These are phyloP conservation scores for Oncorhynchus masou DNA, from an alignment of 2,113 vertebrate genomes.

Conservation along the genomic window DNA sequence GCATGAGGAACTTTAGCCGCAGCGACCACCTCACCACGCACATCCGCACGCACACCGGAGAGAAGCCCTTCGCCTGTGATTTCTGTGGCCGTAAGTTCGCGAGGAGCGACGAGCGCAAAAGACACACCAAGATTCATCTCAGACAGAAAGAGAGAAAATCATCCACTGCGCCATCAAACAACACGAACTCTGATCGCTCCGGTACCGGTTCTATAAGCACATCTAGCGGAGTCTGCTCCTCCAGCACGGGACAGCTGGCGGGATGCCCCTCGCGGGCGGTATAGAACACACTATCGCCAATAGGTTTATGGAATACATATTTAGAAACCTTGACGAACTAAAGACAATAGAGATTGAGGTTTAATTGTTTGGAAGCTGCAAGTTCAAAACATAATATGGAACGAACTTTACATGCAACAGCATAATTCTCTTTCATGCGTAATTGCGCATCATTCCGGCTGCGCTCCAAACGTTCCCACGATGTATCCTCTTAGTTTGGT, in stretches of 20 bases:
- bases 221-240: conserved; percentile 5
- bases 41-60: conserved; percentile 94
- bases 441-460: conserved; percentile 28
- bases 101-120: conserved; percentile 89
- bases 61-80: conserved; percentile 95
- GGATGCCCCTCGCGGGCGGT: conserved; percentile 60
- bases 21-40: conserved; percentile 96
- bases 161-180: conserved; percentile 65
- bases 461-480: conserved; percentile 9
- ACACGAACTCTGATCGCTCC: conserved; percentile 8
- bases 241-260: conserved; percentile 54
- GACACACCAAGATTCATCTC: conserved; percentile 97
- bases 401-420: background rate
- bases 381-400: background rate
- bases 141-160: conserved; percentile 92
- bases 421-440: background rate
- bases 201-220: background rate
- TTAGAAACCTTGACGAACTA: conserved; percentile 13
- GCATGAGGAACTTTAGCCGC: conserved; percentile 95
- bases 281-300: background rate
- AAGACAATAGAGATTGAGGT: conserved; percentile 6
- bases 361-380: background rate
- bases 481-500: conserved; percentile 29
- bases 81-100: conserved; percentile 95
- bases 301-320: background rate